Conservation (phyloP, 2,113 vertebrate genomes). For the Cygnus atratus region DNA sequence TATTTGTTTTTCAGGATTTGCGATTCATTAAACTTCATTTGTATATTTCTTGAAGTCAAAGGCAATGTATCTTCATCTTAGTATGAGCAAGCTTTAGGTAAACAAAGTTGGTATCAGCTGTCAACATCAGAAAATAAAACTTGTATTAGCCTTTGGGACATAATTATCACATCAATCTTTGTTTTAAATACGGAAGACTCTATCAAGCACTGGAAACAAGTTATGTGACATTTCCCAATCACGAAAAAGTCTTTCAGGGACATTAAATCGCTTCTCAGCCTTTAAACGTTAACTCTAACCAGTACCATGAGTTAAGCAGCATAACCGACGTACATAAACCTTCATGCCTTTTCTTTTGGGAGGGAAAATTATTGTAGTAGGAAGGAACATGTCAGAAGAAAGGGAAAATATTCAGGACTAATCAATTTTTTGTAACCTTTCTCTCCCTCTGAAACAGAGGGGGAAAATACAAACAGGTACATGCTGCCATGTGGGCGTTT, state of each 20-base stretch:
- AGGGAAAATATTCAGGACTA: not conserved
- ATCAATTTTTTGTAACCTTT: not conserved
- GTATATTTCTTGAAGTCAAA: not conserved
- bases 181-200: not conserved
- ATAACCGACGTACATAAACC: not conserved
- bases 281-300: not conserved
- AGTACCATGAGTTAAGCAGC: not conserved
- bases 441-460: not conserved
- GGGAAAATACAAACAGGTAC: constrained; percentile 26
- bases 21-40: not conserved
- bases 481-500: constrained; percentile 37
- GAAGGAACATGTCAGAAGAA: not conserved
- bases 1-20: not conserved
- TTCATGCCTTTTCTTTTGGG: not conserved
- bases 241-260: not conserved
- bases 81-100: not conserved
- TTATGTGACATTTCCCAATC: not conserved
- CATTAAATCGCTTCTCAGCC: not conserved
- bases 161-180: not conserved
- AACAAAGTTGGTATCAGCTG: not conserved
- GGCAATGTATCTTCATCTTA: not conserved
- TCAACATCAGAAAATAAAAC: not conserved
- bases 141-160: not conserved
- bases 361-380: not conserved
- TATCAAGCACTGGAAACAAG: not conserved